These are phyloP conservation scores for Trigoniulus corallinus DNA, from an alignment of 1,140 invertebrate species.

Conservation along the genomic window DNA sequence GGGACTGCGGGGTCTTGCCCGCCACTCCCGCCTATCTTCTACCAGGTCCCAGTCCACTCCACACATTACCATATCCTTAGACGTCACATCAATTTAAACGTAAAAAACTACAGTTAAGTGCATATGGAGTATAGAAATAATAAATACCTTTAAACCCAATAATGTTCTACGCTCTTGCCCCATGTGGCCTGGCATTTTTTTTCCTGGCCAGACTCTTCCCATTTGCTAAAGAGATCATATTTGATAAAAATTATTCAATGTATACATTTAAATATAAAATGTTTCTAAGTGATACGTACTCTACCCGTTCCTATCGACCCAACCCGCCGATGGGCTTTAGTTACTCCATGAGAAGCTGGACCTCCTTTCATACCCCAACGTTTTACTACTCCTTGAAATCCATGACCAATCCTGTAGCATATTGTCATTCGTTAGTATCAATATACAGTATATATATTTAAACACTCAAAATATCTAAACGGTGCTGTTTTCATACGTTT, in stretches of 20 bases:
- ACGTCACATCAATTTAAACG: too few relatives aligned
- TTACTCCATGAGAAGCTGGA: constrained; percentile 78
- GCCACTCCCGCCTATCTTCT: too few relatives aligned
- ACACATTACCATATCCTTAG: too few relatives aligned
- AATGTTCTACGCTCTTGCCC: constrained; percentile 50
- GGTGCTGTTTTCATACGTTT: constrained; percentile 53
- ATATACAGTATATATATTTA: constrained; percentile 4
- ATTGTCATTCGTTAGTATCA: too few relatives aligned
- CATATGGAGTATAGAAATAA: neutral
- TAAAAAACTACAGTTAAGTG: too few relatives aligned
- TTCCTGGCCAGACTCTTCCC: constrained; percentile 79
- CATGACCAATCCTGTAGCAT: constrained; percentile 57
- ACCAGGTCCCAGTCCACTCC: too few relatives aligned
- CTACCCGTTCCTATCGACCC: constrained; percentile 79
- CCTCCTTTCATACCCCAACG: constrained; percentile 89
- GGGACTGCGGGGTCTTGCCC: too few relatives aligned
- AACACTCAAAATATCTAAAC: neutral
- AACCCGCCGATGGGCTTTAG: constrained; percentile 82
- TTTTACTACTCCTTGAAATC: constrained; percentile 98
- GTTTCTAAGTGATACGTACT: constrained; percentile 13
- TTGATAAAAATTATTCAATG: constrained; percentile 1
- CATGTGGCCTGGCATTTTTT: constrained; percentile 95
- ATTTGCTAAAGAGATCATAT: constrained; percentile 34
- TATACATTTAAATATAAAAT: neutral
- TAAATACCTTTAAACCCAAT: constrained; percentile 47